Evolutionary conservation across 2,113 vertebrate genomes (phyloP), one percentile per base, ranked within the genome.

Genomic region (Peromyscus leucopus): DNA sequence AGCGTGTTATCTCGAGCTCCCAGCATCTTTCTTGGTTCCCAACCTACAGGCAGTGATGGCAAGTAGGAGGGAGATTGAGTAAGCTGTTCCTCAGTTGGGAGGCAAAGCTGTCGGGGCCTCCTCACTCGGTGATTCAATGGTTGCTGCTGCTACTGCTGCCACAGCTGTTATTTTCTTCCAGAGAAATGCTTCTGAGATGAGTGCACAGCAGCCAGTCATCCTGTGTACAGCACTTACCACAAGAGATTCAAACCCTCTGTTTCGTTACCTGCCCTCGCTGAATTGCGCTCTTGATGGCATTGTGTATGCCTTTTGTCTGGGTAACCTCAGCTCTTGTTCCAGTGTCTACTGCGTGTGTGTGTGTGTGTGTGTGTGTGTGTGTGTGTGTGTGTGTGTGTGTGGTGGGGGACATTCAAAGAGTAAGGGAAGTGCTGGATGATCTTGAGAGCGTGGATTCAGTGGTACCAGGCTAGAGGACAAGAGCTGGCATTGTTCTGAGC

Each of bases 1-100:
- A 96, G 42, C 91, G 55, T 80, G 74, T 96, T 88, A 96, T 83
- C 90, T 96, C 96, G 59, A 79, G 78, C 90, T 97, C 86, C 95
- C 74, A 71, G 90, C 59, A 42, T 39, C 67, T 87, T 94, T 87
- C 83, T 90, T 22, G 57, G 89, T 96, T 97, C 89, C 79, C 91
- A 48, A 79, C 76, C 79, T 91, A 74, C 95, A 96, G 92, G 94
- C 90, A 92, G 89, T 76, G 88, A 94, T 36, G 84, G 28, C 7
- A 26, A 7, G 83, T 96, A 92, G 96, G 86, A 87, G 36, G 82
- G 39, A 89, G 89, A 55, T 24, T 83, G 96, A 78, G 82, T 75
- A 92, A 90, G 82, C 95, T 76, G 91, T 65, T 93, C 91, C 74
- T 59, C 19, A 11, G 57, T 71, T 39, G 69, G 89, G 86, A 97